Evolutionary conservation across 92 coral and sea anemone genomes (phyloP).

Genomic region (Porites evermanni): DNA sequence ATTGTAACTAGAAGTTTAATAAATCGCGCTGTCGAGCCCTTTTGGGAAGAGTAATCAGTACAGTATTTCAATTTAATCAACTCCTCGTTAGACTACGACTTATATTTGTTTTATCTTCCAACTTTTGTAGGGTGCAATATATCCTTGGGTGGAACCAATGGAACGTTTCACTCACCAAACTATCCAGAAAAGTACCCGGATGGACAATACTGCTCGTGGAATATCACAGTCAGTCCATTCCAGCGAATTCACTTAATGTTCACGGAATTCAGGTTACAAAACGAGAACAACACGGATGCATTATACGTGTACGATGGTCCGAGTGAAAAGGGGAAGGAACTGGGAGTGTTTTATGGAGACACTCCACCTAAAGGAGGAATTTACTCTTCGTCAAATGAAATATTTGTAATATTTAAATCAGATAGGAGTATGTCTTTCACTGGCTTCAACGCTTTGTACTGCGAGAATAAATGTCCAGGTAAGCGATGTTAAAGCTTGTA

Average conservation of each 20-base stretch:
- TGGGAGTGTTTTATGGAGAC: slow-evolving; percentile 40
- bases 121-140: slow-evolving; percentile 62
- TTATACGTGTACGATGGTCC: slow-evolving; percentile 26
- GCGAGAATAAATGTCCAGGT: neutral
- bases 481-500: neutral
- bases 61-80: no score
- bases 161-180: slow-evolving; percentile 73
- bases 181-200: slow-evolving; percentile 61
- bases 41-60: no score
- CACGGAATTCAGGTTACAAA: no score
- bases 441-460: slow-evolving; percentile 47
- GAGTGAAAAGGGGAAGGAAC: slow-evolving; percentile 7
- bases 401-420: no score
- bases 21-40: no score
- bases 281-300: no score
- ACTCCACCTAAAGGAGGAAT: slow-evolving; percentile 24
- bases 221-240: slow-evolving; percentile 38
- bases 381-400: neutral
- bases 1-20: no score
- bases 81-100: no score
- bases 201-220: slow-evolving; percentile 78
- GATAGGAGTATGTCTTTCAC: neutral
- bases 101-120: neutral
- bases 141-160: slow-evolving; percentile 36
- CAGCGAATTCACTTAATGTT: slow-evolving; percentile 47